Evolutionary conservation across 2,113 vertebrate genomes (phyloP).

Genomic region (Anguilla japonica): DNA sequence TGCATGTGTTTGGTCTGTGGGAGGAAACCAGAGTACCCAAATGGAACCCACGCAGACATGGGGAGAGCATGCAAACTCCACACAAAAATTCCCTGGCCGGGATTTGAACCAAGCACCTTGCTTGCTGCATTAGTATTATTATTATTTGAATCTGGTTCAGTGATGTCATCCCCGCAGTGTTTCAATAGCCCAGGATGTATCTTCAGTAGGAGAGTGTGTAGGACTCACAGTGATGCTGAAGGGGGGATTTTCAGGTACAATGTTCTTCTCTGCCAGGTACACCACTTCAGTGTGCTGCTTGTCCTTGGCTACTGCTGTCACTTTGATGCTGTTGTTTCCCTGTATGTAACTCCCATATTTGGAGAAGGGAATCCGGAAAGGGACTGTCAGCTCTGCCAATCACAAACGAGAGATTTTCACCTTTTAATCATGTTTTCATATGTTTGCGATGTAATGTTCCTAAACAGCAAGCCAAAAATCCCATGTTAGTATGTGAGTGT

Average conservation of each 20-base stretch:
- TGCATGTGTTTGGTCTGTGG: too few species aligned
- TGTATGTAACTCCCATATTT: conserved; percentile 67
- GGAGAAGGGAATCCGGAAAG: conserved; percentile 69
- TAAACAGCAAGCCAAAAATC: background rate
- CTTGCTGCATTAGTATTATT: too few species aligned
- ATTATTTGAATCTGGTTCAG: too few species aligned
- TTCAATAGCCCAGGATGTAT: too few species aligned
- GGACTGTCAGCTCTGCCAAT: conserved; percentile 69
- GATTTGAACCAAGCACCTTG: too few species aligned
- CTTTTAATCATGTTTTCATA: background rate
- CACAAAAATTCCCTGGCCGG: too few species aligned
- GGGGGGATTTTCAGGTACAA: conserved; percentile 62
- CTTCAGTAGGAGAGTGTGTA: too few species aligned
- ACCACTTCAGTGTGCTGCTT: conserved; percentile 8
- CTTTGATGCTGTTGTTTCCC: conserved; percentile 68
- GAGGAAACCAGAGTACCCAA: too few species aligned
- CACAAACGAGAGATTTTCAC: conserved; percentile 24
- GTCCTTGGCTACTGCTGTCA: conserved; percentile 63
- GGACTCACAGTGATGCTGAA: conserved; percentile 63
- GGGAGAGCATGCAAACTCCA: too few species aligned
- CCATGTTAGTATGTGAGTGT: background rate
- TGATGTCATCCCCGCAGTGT: too few species aligned
- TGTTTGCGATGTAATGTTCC: background rate
- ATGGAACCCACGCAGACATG: too few species aligned
- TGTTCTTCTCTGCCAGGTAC: conserved; percentile 67